Evolutionary conservation across 2,797 vertebrate genomes (phyloP).

Genomic region (Cossypha heuglini): DNA sequence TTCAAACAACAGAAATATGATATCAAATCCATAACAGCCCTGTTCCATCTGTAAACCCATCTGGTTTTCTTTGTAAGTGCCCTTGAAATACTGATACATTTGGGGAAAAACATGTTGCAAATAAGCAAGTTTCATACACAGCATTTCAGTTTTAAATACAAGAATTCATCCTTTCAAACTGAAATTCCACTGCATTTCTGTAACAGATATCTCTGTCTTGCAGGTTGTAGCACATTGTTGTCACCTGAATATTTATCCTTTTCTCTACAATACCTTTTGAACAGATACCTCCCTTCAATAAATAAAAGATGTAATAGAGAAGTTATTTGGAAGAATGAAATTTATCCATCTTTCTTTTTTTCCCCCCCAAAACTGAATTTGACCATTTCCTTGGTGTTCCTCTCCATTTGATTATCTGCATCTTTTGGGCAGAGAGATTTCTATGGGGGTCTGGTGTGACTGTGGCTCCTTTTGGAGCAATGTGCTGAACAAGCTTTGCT

Average conservation of each 20-base stretch:
- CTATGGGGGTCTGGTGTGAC: not conserved
- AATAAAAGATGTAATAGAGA: not conserved
- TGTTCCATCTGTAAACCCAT: not conserved
- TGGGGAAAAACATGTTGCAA: not conserved
- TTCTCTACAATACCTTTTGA: not conserved
- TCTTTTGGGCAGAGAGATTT: not conserved
- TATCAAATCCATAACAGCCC: not conserved
- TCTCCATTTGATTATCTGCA: not conserved
- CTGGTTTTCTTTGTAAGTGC: not conserved
- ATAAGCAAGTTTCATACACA: not conserved
- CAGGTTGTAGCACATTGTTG: not conserved
- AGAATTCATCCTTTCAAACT: not conserved
- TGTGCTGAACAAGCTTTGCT: not conserved
- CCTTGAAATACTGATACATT: not conserved
- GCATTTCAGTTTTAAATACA: not conserved
- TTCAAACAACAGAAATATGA: not conserved
- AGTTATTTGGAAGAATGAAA: not conserved
- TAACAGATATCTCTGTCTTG: not conserved
- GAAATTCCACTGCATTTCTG: not conserved
- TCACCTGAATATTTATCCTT: not conserved
- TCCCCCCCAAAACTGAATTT: not conserved
- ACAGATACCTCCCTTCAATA: not conserved
- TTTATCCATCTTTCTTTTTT: not conserved
- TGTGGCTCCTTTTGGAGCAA: not conserved
- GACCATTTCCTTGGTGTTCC: not conserved